These are phyloP conservation scores for Chauna torquata DNA, from an alignment of 2,113 vertebrate species.

Conservation along the genomic window DNA sequence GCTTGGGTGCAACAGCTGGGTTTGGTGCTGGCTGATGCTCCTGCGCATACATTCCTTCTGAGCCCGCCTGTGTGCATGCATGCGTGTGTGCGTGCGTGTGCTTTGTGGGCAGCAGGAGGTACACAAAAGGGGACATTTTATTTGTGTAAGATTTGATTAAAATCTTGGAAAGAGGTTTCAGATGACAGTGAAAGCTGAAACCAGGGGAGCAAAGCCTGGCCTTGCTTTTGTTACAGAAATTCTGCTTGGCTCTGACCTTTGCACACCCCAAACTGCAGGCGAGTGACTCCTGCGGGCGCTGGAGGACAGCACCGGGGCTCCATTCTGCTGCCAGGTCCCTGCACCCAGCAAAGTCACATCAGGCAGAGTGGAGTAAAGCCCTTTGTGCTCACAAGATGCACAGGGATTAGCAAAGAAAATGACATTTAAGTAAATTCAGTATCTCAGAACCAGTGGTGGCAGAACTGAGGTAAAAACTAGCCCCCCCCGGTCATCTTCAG, in stretches of 20 bases:
- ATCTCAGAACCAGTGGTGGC: neutral
- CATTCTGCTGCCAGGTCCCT: neutral
- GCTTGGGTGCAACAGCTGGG: neutral
- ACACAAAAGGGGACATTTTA: neutral
- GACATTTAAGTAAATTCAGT: neutral
- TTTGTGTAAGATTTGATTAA: conserved; percentile 8
- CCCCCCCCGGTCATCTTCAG: rapidly evolving
- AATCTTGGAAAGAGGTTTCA: conserved; percentile 35
- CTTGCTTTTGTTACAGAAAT: neutral
- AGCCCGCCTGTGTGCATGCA: neutral
- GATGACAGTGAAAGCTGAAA: conserved; percentile 41
- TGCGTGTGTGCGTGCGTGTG: neutral
- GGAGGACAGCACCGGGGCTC: neutral
- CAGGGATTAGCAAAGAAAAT: neutral
- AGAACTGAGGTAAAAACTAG: neutral
- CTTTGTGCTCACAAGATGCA: rapidly evolving
- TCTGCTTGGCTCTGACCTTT: neutral
- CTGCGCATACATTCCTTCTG: neutral
- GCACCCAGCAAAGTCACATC: neutral
- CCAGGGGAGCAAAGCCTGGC: rapidly evolving
- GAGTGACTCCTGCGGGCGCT: rapidly evolving
- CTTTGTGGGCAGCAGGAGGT: neutral
- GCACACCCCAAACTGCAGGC: neutral
- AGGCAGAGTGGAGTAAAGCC: neutral
- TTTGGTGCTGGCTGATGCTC: neutral